Evolutionary conservation across 2,888 invertebrate species (phyloP).

Genomic region (Trichogramma evanescens): DNA sequence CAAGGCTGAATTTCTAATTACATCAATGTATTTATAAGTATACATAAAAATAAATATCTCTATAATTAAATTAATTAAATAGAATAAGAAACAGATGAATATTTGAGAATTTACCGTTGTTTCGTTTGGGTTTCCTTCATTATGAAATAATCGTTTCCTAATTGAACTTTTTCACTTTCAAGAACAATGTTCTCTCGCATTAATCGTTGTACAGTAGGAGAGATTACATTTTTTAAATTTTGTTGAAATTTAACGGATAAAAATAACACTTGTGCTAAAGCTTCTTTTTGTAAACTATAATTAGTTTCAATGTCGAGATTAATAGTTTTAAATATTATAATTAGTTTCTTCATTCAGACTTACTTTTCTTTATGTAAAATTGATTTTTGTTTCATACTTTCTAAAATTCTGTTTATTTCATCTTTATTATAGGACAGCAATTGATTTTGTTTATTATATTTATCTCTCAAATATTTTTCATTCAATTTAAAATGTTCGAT

Average conservation of each 20-base stretch:
- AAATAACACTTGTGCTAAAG: slow-evolving; percentile 30
- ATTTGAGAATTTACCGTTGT: background rate
- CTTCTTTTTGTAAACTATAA: slow-evolving; percentile 35
- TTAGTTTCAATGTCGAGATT: background rate
- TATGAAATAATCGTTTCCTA: slow-evolving; percentile 1
- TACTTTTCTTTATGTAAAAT: slow-evolving; percentile 37
- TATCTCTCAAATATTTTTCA: slow-evolving; percentile 27
- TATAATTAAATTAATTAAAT: too few relatives aligned
- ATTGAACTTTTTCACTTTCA: slow-evolving; percentile 26
- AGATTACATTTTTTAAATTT: slow-evolving; percentile 26
- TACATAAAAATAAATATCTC: too few relatives aligned
- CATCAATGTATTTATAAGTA: too few relatives aligned
- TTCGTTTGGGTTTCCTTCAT: background rate
- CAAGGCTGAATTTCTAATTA: background rate
- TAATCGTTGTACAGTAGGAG: slow-evolving; percentile 30
- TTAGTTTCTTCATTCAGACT: background rate
- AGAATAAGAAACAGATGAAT: too few relatives aligned
- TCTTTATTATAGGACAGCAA: slow-evolving; percentile 25
- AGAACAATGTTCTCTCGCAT: slow-evolving; percentile 37
- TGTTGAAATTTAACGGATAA: slow-evolving; percentile 31
- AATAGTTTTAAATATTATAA: slow-evolving; percentile 2
- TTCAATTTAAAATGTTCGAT: slow-evolving; percentile 36
- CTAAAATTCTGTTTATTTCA: slow-evolving; percentile 24
- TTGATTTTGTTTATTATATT: slow-evolving; percentile 25
- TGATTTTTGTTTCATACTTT: slow-evolving; percentile 29